Base-by-base conservation (phyloP, 2,888 invertebrate species). In the Volucella zonaria region DNA sequence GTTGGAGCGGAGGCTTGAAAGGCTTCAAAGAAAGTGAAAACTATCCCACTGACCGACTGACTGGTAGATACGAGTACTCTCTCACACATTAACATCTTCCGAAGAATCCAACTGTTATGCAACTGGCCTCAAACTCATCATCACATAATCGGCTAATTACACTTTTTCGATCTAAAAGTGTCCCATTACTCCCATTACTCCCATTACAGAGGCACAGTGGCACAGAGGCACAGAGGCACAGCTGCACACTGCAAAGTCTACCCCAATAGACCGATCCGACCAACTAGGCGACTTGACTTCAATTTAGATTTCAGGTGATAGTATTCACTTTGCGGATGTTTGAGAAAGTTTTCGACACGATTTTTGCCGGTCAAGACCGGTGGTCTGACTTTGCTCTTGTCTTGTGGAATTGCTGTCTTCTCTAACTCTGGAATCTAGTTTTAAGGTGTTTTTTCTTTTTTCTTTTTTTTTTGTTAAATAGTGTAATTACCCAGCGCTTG, bases 131-230 rank as follows among this genome's bases (percentile, higher is more conserved):
- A 38, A 45, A 61, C 52, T 31, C 43, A 52, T 66, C 71, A 76
- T 78, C 82, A 78, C 78, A 78, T 82, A 82, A 82, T 74, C 82
- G 73, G 31, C 78, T 82, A 82, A 82, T 82, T 82, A 73, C 73
- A 62, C 62, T 43, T 74, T 78, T 51, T 51, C 43, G 77, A 78
- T 56, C 52, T 58, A 47, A 73, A 78, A 73, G 40, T 82, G 82
- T 82, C 78, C 82, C 78, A 82, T 82, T 82, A 73, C 49, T 73
- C 61, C 67, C 51, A 73, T 54, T 54, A 61, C n/a, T n/a, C n/a
- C n/a, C n/a, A n/a, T n/a, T n/a, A n/a, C 18, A 18, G 18, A 18
- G 18, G 18, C 18, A 18, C 31, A 71, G 76, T 47, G 52, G 23
- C 23, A 64, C 18, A 18, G 18, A 18, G 18, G 18, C 18, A 18